Evolutionary conservation across 2,888 invertebrate species (phyloP).

Genomic region (Zelleria hepariella): DNA sequence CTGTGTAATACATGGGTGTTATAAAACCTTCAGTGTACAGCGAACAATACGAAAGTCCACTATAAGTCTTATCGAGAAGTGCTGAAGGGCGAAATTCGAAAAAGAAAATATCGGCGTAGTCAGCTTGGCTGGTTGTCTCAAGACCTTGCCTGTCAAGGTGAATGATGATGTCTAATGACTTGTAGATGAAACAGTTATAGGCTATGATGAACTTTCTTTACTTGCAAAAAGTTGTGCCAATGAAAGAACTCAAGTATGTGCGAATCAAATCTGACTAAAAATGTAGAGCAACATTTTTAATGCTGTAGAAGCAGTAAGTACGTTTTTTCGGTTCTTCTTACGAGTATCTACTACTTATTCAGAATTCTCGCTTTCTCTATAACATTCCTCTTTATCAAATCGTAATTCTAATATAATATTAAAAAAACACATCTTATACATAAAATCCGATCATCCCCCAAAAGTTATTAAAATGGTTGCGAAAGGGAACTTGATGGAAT

Average conservation of each 20-base stretch:
- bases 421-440: too few relatives aligned
- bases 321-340: too few relatives aligned
- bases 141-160: background rate
- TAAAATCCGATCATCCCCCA: too few relatives aligned
- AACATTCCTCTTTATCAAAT: too few relatives aligned
- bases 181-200: background rate
- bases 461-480: background rate
- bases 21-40: background rate
- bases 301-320: too few relatives aligned
- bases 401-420: too few relatives aligned
- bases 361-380: too few relatives aligned
- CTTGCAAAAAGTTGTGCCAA: background rate
- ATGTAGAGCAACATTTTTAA: background rate
- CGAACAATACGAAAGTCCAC: background rate
- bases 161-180: background rate
- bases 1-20: background rate
- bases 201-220: background rate
- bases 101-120: background rate
- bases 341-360: too few relatives aligned
- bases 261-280: background rate
- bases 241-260: background rate
- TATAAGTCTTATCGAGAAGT: background rate
- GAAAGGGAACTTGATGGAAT: background rate
- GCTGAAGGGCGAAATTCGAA: background rate
- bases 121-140: background rate